A percentile compares a stretch with the other conserved stretches of the same genome.
Conservation (phyloP, 30 jellyfish, hydroid and myxozoan species). For the Chrysaora quinquecirrha region DNA sequence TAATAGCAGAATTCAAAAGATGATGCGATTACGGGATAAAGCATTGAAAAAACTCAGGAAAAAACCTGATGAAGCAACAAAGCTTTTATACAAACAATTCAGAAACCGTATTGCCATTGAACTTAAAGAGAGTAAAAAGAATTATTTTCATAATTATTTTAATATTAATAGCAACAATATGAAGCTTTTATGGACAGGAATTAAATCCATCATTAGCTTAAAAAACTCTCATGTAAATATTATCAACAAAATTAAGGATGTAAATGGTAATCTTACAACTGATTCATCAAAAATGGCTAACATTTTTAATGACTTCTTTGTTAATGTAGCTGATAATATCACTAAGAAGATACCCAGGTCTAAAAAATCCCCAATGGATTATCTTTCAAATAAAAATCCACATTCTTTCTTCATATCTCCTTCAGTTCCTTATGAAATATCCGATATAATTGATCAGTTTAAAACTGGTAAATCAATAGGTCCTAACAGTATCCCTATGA, state of each 20-base stretch:
- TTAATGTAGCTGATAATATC: slow-evolving; percentile 24
- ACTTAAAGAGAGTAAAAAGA: slow-evolving; percentile 5
- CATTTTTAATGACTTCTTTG: slow-evolving; percentile 16
- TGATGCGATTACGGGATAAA: slow-evolving; percentile 39
- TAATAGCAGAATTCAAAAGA: slow-evolving; percentile 40
- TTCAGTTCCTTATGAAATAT: slow-evolving; percentile 33
- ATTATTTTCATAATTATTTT: slow-evolving; percentile 35
- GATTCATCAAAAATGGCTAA: slow-evolving; percentile 52
- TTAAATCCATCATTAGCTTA: slow-evolving; percentile 37
- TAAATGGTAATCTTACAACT: slow-evolving; percentile 55
- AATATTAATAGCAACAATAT: slow-evolving; percentile 13
- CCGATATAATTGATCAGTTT: slow-evolving; percentile 21
- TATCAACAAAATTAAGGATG: slow-evolving; percentile 56
- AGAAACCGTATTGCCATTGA: slow-evolving; percentile 51
- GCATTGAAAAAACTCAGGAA: slow-evolving; percentile 22
- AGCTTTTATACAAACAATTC: slow-evolving; percentile 9
- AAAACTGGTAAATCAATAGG: slow-evolving; percentile 42
- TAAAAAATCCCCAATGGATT: slow-evolving; percentile 36
- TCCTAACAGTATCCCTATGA: slow-evolving; percentile 34
- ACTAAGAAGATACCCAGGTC: slow-evolving; percentile 51
- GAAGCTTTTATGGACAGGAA: too few relatives aligned
- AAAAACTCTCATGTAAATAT: slow-evolving; percentile 36
- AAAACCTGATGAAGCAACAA: slow-evolving; percentile 30
- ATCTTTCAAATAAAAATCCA: slow-evolving; percentile 10
- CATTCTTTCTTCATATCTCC: slow-evolving; percentile 32